Evolutionary conservation across 2,113 vertebrate genomes (phyloP).

Genomic region (Ciconia boyciana): DNA sequence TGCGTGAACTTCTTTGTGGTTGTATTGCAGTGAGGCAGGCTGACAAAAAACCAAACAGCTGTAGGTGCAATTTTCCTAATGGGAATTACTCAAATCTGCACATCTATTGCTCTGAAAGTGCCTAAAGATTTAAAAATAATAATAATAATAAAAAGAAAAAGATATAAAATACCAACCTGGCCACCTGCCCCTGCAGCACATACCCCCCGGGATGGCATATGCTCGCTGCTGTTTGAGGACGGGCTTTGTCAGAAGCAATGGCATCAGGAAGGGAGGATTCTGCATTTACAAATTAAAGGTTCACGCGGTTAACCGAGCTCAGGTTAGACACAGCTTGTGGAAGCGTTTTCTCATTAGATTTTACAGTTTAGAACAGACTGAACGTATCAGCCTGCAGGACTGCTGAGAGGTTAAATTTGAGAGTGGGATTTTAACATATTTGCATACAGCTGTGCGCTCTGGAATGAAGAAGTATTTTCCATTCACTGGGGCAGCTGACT

Average conservation of each 20-base stretch:
- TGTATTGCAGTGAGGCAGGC: not conserved
- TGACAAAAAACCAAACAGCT: not conserved
- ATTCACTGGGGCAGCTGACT: not conserved
- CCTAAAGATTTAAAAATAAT: not conserved
- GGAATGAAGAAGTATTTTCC: not conserved
- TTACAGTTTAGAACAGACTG: not conserved
- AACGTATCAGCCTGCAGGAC: not conserved
- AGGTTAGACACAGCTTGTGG: not conserved
- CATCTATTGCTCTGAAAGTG: not conserved
- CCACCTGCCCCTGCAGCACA: not conserved
- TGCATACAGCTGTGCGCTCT: not conserved
- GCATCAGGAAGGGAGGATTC: not conserved
- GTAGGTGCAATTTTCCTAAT: not conserved
- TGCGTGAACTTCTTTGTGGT: not conserved
- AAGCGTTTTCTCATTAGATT: not conserved
- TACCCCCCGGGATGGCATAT: rapidly evolving
- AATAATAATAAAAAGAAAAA: not conserved
- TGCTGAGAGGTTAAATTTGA: not conserved
- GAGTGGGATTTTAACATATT: not conserved
- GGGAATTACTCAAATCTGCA: not conserved
- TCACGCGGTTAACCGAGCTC: not conserved
- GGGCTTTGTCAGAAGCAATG: not conserved
- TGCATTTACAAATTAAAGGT: not conserved
- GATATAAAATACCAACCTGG: not conserved
- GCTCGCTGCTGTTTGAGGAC: not conserved